Evolutionary conservation across 2,888 invertebrate genomes (phyloP).

Genomic region (Anarsia innoxiella): DNA sequence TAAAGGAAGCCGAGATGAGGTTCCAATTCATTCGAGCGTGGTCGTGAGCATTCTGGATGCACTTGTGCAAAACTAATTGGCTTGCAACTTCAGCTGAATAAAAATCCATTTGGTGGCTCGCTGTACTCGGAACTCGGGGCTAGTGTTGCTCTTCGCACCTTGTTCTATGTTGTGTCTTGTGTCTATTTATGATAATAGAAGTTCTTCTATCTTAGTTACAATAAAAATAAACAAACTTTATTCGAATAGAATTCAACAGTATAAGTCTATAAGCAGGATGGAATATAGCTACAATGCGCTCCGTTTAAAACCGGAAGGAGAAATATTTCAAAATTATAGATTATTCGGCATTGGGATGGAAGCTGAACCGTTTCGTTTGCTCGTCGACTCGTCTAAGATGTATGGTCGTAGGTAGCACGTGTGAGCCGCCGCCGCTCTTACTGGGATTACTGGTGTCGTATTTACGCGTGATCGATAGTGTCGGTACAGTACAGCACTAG

Average conservation of each 20-base stretch:
- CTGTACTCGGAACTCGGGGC: constrained; percentile 25
- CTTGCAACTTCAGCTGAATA: constrained; percentile 53
- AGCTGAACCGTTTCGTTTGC: constrained; percentile 15
- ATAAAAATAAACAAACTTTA: too few relatives aligned
- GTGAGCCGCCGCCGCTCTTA: constrained; percentile 26
- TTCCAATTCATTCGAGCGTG: constrained; percentile 22
- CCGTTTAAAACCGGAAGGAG: too few relatives aligned
- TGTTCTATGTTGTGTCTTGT: too few relatives aligned
- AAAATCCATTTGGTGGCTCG: constrained; percentile 48
- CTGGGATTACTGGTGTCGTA: constrained; percentile 42
- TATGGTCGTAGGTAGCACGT: constrained; percentile 22
- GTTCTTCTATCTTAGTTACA: too few relatives aligned
- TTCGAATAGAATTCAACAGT: too few relatives aligned
- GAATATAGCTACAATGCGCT: too few relatives aligned
- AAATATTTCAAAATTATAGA: too few relatives aligned
- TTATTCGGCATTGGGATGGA: background rate
- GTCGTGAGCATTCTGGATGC: constrained; percentile 49
- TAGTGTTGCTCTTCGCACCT: too few relatives aligned
- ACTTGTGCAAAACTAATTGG: constrained; percentile 61
- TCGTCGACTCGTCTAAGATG: constrained; percentile 23
- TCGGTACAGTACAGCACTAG: constrained; percentile 27
- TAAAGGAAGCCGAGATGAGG: constrained; percentile 26
- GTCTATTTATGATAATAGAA: too few relatives aligned
- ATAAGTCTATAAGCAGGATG: too few relatives aligned
- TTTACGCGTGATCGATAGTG: constrained; percentile 46